A percentile compares a stretch with the other conserved stretches of the same genome.
Conservation (phyloP, 2,888 invertebrate species). For the Pollenia amentaria region DNA sequence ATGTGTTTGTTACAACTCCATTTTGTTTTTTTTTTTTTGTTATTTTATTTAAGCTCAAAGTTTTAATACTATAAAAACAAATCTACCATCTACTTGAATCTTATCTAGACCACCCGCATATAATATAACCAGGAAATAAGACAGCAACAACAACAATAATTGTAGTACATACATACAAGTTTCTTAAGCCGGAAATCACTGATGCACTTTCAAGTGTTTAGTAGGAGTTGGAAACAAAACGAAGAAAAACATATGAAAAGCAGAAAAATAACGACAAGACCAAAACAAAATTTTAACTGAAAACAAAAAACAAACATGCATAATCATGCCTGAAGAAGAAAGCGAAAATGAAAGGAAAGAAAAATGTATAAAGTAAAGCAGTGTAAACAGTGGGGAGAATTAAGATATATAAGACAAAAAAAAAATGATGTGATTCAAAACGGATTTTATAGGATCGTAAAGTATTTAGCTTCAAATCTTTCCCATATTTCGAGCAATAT, state of each 20-base stretch:
- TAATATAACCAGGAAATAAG: slow-evolving; percentile 64
- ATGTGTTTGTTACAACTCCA: neutral
- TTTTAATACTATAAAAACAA: slow-evolving; percentile 50
- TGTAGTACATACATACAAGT: slow-evolving; percentile 10
- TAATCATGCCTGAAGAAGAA: slow-evolving; percentile 41
- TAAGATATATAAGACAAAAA: neutral
- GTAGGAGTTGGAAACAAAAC: slow-evolving; percentile 7
- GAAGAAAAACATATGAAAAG: neutral
- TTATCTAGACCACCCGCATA: slow-evolving; percentile 68
- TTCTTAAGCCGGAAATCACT: slow-evolving; percentile 69
- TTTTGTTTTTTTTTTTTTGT: neutral
- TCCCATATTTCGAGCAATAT: too few species aligned
- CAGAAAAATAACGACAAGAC: slow-evolving; percentile 12
- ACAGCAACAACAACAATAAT: slow-evolving; percentile 52
- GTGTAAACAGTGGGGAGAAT: neutral
- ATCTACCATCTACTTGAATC: slow-evolving; percentile 68
- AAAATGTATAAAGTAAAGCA: neutral
- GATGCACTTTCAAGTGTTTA: slow-evolving; percentile 70
- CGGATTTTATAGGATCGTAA: too few species aligned
- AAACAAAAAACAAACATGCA: slow-evolving; percentile 65
- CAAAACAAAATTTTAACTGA: slow-evolving; percentile 42
- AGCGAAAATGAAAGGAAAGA: slow-evolving; percentile 15
- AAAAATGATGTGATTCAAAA: too few species aligned
- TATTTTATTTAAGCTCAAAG: slow-evolving; percentile 28
- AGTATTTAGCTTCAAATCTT: too few species aligned